Conservation (phyloP, 2,797 vertebrate species). For the Falco peregrinus region DNA sequence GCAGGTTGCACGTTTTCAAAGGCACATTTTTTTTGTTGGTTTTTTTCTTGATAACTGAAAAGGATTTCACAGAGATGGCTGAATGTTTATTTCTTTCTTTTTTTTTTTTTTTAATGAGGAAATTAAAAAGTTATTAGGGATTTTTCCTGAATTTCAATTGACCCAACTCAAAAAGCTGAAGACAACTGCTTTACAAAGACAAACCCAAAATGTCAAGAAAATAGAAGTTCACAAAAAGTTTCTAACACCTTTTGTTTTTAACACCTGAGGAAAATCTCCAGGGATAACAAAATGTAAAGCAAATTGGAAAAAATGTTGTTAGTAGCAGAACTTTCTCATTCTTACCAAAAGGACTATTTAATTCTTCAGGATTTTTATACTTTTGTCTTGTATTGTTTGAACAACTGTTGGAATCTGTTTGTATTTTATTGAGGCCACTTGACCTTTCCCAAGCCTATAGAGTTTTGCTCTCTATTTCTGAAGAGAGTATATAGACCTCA, state of each 20-base stretch:
- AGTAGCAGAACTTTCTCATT: neutral
- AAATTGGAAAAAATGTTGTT: neutral
- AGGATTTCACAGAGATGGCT: neutral
- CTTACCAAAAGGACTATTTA: neutral
- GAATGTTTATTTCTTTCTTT: neutral
- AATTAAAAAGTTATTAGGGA: neutral
- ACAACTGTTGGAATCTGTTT: neutral
- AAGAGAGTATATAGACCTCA: neutral
- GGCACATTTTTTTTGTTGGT: neutral
- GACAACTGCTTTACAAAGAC: neutral
- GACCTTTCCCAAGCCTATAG: slow-evolving; percentile 3
- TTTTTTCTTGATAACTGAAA: neutral
- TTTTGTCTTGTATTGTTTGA: neutral
- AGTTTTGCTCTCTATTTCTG: neutral
- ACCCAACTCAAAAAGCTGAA: neutral
- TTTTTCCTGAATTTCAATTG: neutral
- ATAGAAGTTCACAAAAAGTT: neutral
- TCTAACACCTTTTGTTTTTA: neutral
- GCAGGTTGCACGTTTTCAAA: neutral
- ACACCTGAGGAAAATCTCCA: neutral
- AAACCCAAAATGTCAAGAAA: neutral
- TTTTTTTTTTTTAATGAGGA: neutral
- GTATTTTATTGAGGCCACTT: slow-evolving; percentile 26
- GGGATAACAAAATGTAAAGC: neutral
- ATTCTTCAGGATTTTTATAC: neutral